phyloP scores from a whole-genome alignment of 2,113 vertebrate species.

The Pollimyrus isidori region DNA sequence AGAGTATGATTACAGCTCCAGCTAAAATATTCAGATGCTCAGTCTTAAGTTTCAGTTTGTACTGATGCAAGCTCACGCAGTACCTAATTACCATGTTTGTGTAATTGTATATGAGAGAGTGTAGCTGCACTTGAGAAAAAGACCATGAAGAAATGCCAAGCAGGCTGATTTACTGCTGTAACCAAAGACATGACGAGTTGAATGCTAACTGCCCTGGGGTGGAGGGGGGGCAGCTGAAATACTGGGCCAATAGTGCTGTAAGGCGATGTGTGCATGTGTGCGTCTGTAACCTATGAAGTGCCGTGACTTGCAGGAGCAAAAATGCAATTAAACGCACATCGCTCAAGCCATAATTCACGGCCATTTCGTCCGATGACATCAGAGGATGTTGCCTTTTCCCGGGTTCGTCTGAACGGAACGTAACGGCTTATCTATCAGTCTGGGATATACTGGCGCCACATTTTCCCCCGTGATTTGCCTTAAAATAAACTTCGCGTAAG shows the following conservation, averaged over 20 bases:
- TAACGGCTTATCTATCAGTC: neutral
- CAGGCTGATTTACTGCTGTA: neutral
- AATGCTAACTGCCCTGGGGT: neutral
- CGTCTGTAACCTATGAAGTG: conserved; percentile 30
- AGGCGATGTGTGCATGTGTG: neutral
- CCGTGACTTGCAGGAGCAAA: conserved; percentile 41
- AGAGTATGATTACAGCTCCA: neutral
- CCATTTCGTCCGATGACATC: neutral
- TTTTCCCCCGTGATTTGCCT: neutral
- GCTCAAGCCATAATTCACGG: conserved; percentile 28
- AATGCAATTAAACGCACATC: conserved; percentile 39
- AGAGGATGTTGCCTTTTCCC: neutral
- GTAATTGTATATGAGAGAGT: neutral
- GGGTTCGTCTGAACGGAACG: neutral
- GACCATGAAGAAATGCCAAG: neutral
- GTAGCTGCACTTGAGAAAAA: neutral
- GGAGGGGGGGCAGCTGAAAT: neutral
- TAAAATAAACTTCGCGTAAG: neutral
- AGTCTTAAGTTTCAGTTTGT: neutral
- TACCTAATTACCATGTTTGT: neutral
- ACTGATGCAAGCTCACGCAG: neutral
- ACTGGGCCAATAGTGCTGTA: neutral
- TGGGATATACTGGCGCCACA: neutral
- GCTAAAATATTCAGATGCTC: neutral
- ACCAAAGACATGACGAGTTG: neutral